Base-by-base conservation (phyloP, 2,797 vertebrate species). In the Adrianichthys oophorus region DNA sequence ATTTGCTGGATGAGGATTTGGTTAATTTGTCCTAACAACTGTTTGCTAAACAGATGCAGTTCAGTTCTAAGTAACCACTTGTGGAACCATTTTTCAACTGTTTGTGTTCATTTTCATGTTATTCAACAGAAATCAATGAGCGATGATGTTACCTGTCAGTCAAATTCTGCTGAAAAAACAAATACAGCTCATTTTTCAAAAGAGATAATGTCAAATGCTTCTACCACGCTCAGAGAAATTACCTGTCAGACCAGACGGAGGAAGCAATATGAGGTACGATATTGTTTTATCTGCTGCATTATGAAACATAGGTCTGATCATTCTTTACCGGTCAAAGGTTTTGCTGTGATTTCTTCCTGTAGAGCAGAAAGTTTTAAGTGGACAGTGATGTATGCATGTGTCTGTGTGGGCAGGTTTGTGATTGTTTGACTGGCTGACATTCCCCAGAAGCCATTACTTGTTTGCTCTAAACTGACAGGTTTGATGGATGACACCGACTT, bases 391-490 rank as follows among this genome's bases (percentile, higher is more conserved):
- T 32, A 48, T 52, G 42, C 56, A 48, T 57, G 5, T 26, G n/a
- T 53, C 53, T 53, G 24, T 52, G 32, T 57, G 24, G 29, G 24
- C 21, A 7, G n/a, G 21, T 62, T 59, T 41, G 47, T 57, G 54
- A 56, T 41, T 59, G 56, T 69, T 56, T 57, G 61, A 72, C 48
- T 59, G 62, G 62, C 55, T 73, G 69, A 70, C 61, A 69, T 77
- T 72, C 64, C 70, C 76, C 67, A 65, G 59, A 69, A 80, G 74
- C 49, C 60, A 65, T 68, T 72, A 65, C 61, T 45, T 62, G 72
- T 72, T 72, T 67, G 62, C 59, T 76, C 55, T 84, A 74, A 75
- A 72, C 70, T 76, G 75, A 79, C 81, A 80, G 65, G 64, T 74
- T 54, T 79, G 74, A 82, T 76, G 53, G 66, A 82, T 82, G 74